Evolutionary conservation across 2,888 invertebrate species (phyloP).

Genomic region (Diarsia dahlii): DNA sequence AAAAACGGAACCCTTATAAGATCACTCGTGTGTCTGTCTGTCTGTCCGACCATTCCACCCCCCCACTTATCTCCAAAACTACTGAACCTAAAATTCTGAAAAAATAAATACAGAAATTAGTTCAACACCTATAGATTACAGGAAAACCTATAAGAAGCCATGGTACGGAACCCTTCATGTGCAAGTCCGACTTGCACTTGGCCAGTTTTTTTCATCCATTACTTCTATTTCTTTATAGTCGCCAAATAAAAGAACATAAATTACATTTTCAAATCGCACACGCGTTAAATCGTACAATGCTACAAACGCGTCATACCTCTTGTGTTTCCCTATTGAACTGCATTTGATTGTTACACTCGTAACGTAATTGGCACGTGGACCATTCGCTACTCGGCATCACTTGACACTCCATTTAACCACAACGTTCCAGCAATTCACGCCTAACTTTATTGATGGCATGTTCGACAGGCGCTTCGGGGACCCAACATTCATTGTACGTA

Average conservation of each 20-base stretch:
- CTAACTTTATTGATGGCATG: constrained; percentile 22
- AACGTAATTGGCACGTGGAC: not conserved
- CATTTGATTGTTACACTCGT: not conserved
- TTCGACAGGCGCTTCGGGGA: not conserved
- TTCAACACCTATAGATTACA: no score
- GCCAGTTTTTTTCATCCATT: no score
- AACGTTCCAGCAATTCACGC: constrained; percentile 6
- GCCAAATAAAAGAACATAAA: not conserved
- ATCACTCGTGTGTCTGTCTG: no score
- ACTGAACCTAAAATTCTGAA: no score
- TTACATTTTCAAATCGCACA: not conserved
- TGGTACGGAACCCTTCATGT: no score
- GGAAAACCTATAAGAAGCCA: no score
- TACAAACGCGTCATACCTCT: not conserved
- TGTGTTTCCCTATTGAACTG: not conserved
- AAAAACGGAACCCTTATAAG: no score
- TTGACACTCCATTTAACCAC: constrained; percentile 14
- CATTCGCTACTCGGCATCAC: not conserved
- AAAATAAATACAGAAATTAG: no score
- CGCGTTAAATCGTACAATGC: not conserved
- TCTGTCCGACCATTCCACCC: no score
- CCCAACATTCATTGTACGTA: not conserved
- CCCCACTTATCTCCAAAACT: no score
- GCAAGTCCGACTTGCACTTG: no score
- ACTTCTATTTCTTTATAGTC: not conserved